Conservation (phyloP, 1,140 invertebrate genomes). For the Odontomachus brunneus region DNA sequence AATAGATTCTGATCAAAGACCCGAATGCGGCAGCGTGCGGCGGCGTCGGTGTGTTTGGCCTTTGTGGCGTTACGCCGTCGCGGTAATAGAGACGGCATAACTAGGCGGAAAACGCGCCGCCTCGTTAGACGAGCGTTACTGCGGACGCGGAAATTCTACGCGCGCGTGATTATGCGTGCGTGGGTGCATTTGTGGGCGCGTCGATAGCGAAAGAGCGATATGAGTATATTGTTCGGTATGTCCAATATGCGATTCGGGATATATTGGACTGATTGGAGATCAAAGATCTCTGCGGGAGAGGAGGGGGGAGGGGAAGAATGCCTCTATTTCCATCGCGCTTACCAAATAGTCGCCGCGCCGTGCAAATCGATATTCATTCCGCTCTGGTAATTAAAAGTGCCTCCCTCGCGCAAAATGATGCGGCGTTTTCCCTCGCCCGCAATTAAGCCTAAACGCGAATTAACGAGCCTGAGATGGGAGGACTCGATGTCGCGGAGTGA, state of each 20-base stretch:
- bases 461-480: no score
- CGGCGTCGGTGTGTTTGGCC: slow-evolving; percentile 39
- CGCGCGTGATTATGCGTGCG: slow-evolving; percentile 14
- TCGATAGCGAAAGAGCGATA: background rate
- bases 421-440: no score
- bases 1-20: slow-evolving; percentile 75
- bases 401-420: no score
- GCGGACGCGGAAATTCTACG: slow-evolving; percentile 26
- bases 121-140: slow-evolving; percentile 5
- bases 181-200: background rate
- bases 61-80: slow-evolving; percentile 31
- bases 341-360: background rate
- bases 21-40: background rate
- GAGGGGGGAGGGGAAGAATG: no score
- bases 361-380: background rate
- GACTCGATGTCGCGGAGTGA: no score
- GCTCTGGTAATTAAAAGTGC: no score
- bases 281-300: background rate
- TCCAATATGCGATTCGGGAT: slow-evolving; percentile 6
- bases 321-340: background rate
- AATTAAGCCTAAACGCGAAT: no score
- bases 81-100: slow-evolving; percentile 61
- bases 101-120: slow-evolving; percentile 63
- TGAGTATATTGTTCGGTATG: slow-evolving; percentile 21
- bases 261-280: slow-evolving; percentile 17